Conservation (phyloP, 2,113 vertebrate species). For the Chaenogobius annularis region DNA sequence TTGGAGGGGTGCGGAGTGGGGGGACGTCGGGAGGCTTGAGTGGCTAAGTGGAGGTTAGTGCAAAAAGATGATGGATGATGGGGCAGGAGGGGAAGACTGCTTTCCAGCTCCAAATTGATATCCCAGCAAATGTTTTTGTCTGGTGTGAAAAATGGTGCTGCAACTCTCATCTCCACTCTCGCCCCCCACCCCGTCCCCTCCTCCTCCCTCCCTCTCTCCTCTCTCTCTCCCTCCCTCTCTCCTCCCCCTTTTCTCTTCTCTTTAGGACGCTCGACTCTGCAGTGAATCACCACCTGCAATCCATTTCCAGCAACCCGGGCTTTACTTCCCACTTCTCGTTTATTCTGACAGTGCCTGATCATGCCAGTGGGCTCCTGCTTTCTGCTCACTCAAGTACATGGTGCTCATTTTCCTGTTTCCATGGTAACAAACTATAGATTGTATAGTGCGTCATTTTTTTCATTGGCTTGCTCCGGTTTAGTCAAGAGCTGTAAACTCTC, state of each 20-base stretch:
- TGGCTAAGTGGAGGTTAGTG: conserved; percentile 57
- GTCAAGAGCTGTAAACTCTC: conserved; percentile 34
- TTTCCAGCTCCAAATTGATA: conserved; percentile 89
- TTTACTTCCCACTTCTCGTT: conserved; percentile 41
- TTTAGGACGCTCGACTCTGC: conserved; percentile 37
- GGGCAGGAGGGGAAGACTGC: conserved; percentile 91
- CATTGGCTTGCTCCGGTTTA: conserved; percentile 38
- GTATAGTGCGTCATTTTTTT: conserved; percentile 44
- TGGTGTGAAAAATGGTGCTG: conserved; percentile 96
- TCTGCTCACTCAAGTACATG: conserved; percentile 54
- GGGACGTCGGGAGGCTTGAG: conserved; percentile 10
- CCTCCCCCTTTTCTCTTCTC: conserved; percentile 12
- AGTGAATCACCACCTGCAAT: conserved; percentile 65
- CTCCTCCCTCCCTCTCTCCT: neutral
- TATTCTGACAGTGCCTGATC: conserved; percentile 57
- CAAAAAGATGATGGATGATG: conserved; percentile 97
- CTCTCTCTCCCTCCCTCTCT: neutral
- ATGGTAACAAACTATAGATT: conserved; percentile 58
- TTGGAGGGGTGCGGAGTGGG: conserved; percentile 19
- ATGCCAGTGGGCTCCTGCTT: conserved; percentile 26
- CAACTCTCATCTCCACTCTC: conserved; percentile 82
- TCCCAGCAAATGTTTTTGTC: conserved; percentile 99
- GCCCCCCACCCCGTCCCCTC: conserved; percentile 36
- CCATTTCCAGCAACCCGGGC: conserved; percentile 53
- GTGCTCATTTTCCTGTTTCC: conserved; percentile 52